Evolutionary conservation across 2,113 vertebrate genomes (phyloP), one percentile per base, ranked within the genome.

Genomic region (Ceratotherium simum): DNA sequence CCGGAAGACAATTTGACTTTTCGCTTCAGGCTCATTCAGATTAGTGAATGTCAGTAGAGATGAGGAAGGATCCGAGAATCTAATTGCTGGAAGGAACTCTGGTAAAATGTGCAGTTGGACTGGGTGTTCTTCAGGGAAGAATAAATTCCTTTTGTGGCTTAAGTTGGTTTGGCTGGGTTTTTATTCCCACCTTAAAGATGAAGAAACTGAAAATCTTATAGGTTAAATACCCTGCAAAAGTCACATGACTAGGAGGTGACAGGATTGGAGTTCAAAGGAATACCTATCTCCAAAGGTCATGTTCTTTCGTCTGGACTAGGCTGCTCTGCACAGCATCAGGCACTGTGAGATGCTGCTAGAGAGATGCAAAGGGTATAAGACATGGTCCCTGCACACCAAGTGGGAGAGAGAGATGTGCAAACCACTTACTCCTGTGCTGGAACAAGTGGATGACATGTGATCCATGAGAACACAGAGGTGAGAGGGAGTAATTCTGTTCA

Each of bases 31-130:
- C 69, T 69, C 70, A 31, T 58, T 81, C 21, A 62, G 13, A 80
- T 65, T 25, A 89, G 56, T 58, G 81, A 56, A 88, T 62, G 46
- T 83, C 94, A 42, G 76, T 16, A 42, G 76, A 75, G 73, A 69
- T 0, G 3, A 73, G 13, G 21, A n/a, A 62, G 29, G 42, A n/a
- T 11, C 20, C 0, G 5, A 70, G 51, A 56, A 6, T 12, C 14
- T 18, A 36, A 7, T 46, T 1, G 1, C 11, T 58, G 60, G 36
- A 33, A 88, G 46, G 46, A 23, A 42, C 27, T 92, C 36, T 31
- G 76, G 48, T 60, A 51, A 64, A 64, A 42, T 36, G 82, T 3
- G 6, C 39, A 2, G 39, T 17, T 4, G 48, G 60, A 17, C 10
- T 31, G 42, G 3, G 29, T 46, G 7, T 27, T 65, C 65, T 88